Conservation (phyloP, 1,140 invertebrate genomes). For the Spodoptera frugiperda region DNA sequence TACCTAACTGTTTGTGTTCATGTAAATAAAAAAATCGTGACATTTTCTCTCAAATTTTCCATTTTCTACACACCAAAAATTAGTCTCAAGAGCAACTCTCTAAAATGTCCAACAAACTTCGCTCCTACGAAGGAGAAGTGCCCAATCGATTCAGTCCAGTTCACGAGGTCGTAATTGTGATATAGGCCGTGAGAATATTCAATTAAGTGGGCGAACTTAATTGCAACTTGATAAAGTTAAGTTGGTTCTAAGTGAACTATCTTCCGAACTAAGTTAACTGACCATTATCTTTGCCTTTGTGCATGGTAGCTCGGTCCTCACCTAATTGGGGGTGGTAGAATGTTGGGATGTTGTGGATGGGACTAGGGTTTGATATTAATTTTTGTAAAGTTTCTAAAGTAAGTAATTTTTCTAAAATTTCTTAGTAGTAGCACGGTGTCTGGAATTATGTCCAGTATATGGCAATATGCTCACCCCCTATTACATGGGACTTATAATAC, state of each 20-base stretch:
- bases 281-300: slow-evolving; percentile 85
- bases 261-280: slow-evolving; percentile 83
- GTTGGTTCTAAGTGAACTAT: slow-evolving; percentile 83
- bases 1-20: too few species aligned
- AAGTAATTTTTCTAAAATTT: too few species aligned
- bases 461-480: too few species aligned
- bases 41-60: background rate
- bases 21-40: too few species aligned
- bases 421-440: too few species aligned
- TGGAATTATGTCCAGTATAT: too few species aligned
- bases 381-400: too few species aligned
- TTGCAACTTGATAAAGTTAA: slow-evolving; percentile 84
- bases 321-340: slow-evolving; percentile 76
- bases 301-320: slow-evolving; percentile 69
- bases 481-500: too few species aligned
- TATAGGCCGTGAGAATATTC: slow-evolving; percentile 83
- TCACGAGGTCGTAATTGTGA: slow-evolving; percentile 81
- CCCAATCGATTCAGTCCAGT: slow-evolving; percentile 73
- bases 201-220: slow-evolving; percentile 81
- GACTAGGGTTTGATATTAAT: slow-evolving; percentile 14
- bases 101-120: too few species aligned
- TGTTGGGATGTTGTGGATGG: slow-evolving; percentile 58
- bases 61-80: background rate
- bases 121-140: background rate
- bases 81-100: too few species aligned